Evolutionary conservation across 2,888 invertebrate genomes (phyloP).

Genomic region (Xylocampa areola): DNA sequence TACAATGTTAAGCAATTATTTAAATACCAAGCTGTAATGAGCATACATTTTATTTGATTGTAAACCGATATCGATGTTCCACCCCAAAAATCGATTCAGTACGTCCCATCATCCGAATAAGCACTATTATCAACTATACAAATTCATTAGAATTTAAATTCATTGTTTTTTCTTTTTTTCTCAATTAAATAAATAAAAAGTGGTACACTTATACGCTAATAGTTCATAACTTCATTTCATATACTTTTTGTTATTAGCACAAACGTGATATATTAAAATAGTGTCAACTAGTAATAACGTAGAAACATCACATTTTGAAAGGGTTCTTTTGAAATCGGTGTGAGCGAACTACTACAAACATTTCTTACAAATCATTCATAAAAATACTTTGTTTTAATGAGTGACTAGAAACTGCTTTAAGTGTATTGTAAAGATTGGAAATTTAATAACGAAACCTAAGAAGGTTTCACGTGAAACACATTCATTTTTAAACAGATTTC

Average conservation of each 20-base stretch:
- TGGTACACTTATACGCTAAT: conserved; percentile 82
- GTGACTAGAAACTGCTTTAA: conserved; percentile 72
- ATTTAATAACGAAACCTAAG: conserved; percentile 16
- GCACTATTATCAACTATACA: conserved; percentile 65
- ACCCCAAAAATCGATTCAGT: conserved; percentile 45
- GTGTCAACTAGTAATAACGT: conserved; percentile 79
- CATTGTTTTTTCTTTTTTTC: conserved; percentile 63
- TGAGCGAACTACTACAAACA: conserved; percentile 69
- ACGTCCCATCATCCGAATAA: conserved; percentile 56
- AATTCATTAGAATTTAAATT: conserved; percentile 71
- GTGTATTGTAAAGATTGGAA: conserved; percentile 57
- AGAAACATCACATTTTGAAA: conserved; percentile 83
- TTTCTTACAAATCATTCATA: conserved; percentile 53
- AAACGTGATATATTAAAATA: conserved; percentile 84
- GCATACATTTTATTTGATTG: conserved; percentile 33
- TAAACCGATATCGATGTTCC: conserved; percentile 52
- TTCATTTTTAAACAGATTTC: conserved; percentile 23
- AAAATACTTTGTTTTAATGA: conserved; percentile 55
- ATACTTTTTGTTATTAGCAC: conserved; percentile 71
- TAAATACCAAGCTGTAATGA: conserved; percentile 50
- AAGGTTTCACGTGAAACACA: conserved; percentile 2
- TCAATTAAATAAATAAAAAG: conserved; percentile 80
- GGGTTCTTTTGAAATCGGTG: conserved; percentile 67
- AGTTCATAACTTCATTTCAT: conserved; percentile 84
- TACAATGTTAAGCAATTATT: conserved; percentile 54